Conservation (phyloP, 1,140 invertebrate species). For the Neuroterus valhalla region DNA sequence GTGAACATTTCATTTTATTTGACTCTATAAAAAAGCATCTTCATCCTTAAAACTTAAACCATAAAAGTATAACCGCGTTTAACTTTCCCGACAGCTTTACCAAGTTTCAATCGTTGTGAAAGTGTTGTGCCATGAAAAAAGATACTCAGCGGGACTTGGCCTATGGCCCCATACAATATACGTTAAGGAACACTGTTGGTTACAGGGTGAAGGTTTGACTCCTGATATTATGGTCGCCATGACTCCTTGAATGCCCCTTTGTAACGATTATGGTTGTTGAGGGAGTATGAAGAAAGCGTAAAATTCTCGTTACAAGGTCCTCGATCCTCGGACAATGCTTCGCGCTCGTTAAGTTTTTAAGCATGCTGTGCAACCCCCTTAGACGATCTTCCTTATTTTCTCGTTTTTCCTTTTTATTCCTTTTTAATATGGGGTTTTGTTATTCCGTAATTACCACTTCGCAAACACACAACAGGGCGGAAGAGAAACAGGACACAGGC, state of each 20-base stretch:
- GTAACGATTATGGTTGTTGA: constrained; percentile 50
- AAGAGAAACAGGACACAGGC: background rate
- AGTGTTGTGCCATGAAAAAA: background rate
- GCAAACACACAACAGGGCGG: background rate
- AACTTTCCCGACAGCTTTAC: background rate
- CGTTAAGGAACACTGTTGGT: constrained; percentile 3
- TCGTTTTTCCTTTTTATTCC: background rate
- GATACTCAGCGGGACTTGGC: background rate
- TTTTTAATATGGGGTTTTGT: constrained; percentile 17
- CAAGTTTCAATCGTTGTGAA: background rate
- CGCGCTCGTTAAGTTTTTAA: constrained; percentile 54
- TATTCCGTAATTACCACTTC: constrained; percentile 20
- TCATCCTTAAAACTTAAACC: background rate
- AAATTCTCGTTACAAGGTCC: constrained; percentile 50
- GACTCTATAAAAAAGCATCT: background rate
- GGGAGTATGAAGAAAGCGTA: constrained; percentile 51
- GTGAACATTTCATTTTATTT: background rate
- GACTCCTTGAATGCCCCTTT: constrained; percentile 24
- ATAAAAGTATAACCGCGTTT: background rate
- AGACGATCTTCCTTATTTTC: constrained; percentile 34
- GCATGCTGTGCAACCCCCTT: background rate
- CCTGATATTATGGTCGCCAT: constrained; percentile 16
- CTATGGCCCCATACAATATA: background rate
- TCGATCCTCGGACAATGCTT: constrained; percentile 36
- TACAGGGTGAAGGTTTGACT: constrained; percentile 21